Evolutionary conservation across 2,888 invertebrate genomes (phyloP), one percentile per base, ranked within the genome.

Genomic region (Ophioninae sp.): DNA sequence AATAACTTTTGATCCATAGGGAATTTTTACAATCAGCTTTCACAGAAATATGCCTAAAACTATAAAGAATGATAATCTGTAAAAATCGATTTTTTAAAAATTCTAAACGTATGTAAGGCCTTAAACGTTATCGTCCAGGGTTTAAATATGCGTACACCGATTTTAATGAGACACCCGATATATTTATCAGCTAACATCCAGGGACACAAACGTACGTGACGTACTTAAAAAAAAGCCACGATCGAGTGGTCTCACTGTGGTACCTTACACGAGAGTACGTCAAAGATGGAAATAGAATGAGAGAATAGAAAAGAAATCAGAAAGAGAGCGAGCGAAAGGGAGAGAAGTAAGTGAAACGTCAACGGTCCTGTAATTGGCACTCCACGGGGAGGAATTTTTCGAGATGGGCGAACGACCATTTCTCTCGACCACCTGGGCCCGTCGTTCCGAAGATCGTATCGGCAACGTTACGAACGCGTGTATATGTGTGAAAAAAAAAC

Each of bases 351-450:
- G 77, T 84, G 86, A 85, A 88, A 88, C 88, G 88, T 87, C 89
- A 91, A 91, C 90, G 88, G 90, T 88, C 87, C 84, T 88, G 87
- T 90, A 91, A 91, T 91, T 91, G 90, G 87, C 85, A 87, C 89
- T 89, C 86, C 85, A 77, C 63, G 69, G 83, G 79, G 72, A 82
- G 59, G 86, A 86, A 88, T 90, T 87, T 90, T 87, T 88, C 85
- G 88, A 39, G 67, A 89, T 89, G 86, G 86, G 79, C 73, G 78
- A 79, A 85, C 83, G 86, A 81, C 71, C 20, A 79, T 83, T 73
- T 61, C 79, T 69, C 58, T 72, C 81, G 85, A 85, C 86, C 89
- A 88, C 87, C 86, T 87, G 88, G 65, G 74, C 64, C 65, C 69
- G 39, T 44, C 23, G 13, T 78, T 73, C 59, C 41, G n/a, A 22